Base-by-base conservation (phyloP, 2,797 vertebrate genomes). In the Betta splendens region DNA sequence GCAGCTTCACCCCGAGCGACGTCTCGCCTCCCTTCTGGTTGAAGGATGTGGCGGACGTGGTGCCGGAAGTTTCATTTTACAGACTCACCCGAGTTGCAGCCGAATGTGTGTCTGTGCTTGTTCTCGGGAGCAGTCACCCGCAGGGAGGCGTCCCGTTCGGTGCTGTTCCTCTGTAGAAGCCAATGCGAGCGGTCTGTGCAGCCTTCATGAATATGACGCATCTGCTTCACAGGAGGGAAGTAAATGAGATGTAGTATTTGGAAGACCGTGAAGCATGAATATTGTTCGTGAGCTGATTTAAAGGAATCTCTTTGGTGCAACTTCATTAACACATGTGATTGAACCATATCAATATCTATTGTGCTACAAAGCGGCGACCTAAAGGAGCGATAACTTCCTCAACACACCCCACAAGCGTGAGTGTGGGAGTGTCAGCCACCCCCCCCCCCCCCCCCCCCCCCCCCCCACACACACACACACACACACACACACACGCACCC, bases 91-190 rank as follows among this genome's bases (percentile, higher is more conserved):
- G 85, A 76, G 38, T 17, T n/a, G 51, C 76, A 76, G 67, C 70
- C 77, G 80, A 86, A 81, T 82, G 83, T 78, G 76, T 80, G 84
- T 86, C 85, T 81, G 72, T 86, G 84, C 79, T 89, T 79, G 76
- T 89, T 90, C 89, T 80, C 84, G 87, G 82, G 83, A 75, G 80
- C 83, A 85, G 84, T 87, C 83, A 86, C 84, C 76, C 64, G 68
- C 54, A 46, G 38, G 74, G 72, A 77, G 58, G 80, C 58, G 36
- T 79, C 60, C 70, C 83, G 59, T 87, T 80, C 70, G 70, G 45
- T 21, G 6, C 55, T 70, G 28, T 66, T 79, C 81, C 59, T n/a
- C n/a, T n/a, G n/a, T n/a, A n/a, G n/a, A n/a, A n/a, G n/a, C n/a
- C n/a, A n/a, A n/a, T n/a, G n/a, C n/a, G n/a, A n/a, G n/a, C n/a